Conservation (phyloP, 37 sponge, comb jelly and placozoan genomes). For the Agelas oroides region DNA sequence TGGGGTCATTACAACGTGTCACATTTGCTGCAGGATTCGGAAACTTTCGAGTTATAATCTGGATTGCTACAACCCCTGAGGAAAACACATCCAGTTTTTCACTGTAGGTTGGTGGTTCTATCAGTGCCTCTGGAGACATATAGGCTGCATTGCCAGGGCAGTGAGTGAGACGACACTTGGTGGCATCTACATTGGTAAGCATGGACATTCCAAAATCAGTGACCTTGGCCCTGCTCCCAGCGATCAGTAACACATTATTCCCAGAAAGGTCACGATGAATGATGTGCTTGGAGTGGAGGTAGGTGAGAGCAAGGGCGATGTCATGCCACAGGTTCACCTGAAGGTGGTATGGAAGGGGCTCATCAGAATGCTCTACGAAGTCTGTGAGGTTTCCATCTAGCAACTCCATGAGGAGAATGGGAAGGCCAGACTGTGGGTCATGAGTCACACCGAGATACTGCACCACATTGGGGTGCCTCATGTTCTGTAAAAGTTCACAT, state of each 20-base stretch:
- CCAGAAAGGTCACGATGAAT: slow-evolving; percentile 34
- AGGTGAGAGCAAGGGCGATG: slow-evolving; percentile 20
- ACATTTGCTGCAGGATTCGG: slow-evolving; percentile 3
- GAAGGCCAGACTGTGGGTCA: background rate
- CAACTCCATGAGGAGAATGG: slow-evolving; percentile 44
- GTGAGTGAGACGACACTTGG: slow-evolving; percentile 27
- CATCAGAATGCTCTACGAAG: slow-evolving; percentile 1
- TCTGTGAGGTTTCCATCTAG: slow-evolving; percentile 7
- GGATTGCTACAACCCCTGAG: slow-evolving; percentile 21
- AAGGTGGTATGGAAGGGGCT: slow-evolving; percentile 9
- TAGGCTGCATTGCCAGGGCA: slow-evolving; percentile 25
- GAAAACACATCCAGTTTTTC: slow-evolving; percentile 45
- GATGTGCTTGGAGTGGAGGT: slow-evolving; percentile 26
- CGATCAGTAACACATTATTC: slow-evolving; percentile 27
- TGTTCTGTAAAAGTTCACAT: slow-evolving; percentile 4
- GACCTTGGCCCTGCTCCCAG: slow-evolving; percentile 11
- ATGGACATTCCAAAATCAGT: slow-evolving; percentile 42
- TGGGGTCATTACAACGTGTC: background rate
- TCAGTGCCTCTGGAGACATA: slow-evolving; percentile 43
- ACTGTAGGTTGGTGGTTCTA: slow-evolving; percentile 12
- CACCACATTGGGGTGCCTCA: slow-evolving; percentile 29
- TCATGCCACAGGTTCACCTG: slow-evolving; percentile 10
- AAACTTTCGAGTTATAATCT: slow-evolving; percentile 15
- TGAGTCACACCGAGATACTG: slow-evolving; percentile 31
- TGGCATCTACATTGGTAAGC: background rate